Percentiles rank a stretch among this genome's conserved stretches.
Evolutionary conservation across 2,113 vertebrate species (phyloP).

Genomic region (Tachycineta bicolor): DNA sequence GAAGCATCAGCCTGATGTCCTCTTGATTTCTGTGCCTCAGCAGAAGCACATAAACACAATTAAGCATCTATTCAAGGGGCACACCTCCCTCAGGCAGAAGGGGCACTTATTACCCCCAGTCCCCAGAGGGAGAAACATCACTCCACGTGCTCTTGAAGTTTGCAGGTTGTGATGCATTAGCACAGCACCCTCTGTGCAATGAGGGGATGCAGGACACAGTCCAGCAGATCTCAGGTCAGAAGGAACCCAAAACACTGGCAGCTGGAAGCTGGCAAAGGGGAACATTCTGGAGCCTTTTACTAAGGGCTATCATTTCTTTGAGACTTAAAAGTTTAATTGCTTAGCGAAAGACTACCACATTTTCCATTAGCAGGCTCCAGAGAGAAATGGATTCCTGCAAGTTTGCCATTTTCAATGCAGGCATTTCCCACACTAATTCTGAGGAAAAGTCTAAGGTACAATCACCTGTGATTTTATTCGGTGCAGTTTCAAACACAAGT

Average conservation of each 20-base stretch:
- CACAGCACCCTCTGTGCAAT: background rate
- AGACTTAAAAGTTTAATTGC: background rate
- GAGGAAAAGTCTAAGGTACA: background rate
- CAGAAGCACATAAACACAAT: background rate
- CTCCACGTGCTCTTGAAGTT: fast-evolving
- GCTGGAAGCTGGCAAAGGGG: background rate
- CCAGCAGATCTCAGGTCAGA: background rate
- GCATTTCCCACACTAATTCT: background rate
- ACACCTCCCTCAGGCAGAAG: background rate
- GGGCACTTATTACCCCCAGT: background rate
- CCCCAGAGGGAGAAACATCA: background rate
- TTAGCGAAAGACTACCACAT: background rate
- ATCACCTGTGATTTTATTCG: background rate
- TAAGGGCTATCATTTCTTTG: background rate
- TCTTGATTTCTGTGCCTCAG: background rate
- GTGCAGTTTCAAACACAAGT: background rate
- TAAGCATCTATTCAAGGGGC: background rate
- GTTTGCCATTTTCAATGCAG: background rate
- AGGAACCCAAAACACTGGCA: background rate
- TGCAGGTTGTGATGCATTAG: background rate
- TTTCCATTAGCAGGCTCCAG: background rate
- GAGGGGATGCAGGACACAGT: background rate
- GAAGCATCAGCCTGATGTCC: background rate
- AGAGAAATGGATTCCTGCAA: background rate
- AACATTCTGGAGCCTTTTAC: background rate